Evolutionary conservation across 2,113 vertebrate genomes (phyloP).

Genomic region (Grantiella picta): DNA sequence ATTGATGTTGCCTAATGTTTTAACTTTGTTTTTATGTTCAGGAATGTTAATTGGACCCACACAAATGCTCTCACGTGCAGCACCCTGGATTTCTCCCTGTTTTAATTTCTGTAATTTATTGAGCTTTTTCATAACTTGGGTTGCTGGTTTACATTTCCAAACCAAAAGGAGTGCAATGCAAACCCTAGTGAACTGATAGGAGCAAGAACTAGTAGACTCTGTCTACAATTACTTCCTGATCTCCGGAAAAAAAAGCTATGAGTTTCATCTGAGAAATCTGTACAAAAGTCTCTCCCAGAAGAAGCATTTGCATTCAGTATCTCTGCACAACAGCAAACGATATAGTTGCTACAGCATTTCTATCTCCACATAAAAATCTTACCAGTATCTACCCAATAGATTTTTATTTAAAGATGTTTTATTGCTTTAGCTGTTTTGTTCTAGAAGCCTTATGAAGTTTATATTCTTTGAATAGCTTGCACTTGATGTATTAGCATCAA

Average conservation of each 20-base stretch:
- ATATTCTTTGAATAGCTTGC: neutral
- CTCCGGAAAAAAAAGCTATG: neutral
- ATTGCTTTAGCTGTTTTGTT: neutral
- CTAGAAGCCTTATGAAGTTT: neutral
- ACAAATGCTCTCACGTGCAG: neutral
- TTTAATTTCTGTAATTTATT: neutral
- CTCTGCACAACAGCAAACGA: neutral
- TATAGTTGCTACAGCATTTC: neutral
- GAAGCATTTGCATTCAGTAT: neutral
- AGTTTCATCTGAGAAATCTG: neutral
- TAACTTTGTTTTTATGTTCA: conserved; percentile 22
- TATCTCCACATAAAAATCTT: neutral
- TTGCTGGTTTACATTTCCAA: neutral
- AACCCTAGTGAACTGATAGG: neutral
- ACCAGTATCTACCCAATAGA: neutral
- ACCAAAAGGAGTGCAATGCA: neutral
- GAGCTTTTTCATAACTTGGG: neutral
- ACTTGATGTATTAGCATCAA: neutral
- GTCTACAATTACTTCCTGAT: neutral
- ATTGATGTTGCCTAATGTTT: conserved; percentile 7
- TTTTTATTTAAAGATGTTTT: neutral
- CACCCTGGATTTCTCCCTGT: neutral
- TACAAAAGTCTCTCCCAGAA: neutral
- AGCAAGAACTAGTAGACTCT: neutral
- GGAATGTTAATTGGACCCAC: conserved; percentile 38